These are phyloP conservation scores for Tragelaphus strepsiceros DNA, from an alignment of 2,113 vertebrate species.

Conservation along the genomic window DNA sequence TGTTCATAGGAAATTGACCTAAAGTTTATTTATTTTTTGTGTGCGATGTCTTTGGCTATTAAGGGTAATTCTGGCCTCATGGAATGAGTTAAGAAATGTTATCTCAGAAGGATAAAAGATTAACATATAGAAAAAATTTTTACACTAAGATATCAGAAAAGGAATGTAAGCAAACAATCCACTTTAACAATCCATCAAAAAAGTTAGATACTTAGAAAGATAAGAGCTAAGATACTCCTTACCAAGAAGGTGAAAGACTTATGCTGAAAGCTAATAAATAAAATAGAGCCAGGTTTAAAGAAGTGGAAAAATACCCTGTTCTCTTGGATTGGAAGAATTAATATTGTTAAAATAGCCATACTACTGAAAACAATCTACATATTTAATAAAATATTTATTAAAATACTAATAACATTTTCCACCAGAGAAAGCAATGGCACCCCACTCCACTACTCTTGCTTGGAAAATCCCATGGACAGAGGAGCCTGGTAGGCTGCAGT, in stretches of 20 bases:
- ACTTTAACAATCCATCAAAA: not conserved
- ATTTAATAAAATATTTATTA: not conserved
- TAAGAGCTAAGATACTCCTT: not conserved
- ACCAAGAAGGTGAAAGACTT: not conserved
- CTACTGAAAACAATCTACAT: not conserved
- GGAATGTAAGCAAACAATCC: not conserved
- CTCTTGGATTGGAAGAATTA: not conserved
- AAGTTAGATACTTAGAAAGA: not conserved
- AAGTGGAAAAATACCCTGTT: not conserved
- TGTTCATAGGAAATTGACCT: too few relatives aligned
- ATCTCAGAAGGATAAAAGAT: not conserved
- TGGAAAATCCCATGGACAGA: too few relatives aligned
- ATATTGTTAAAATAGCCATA: not conserved
- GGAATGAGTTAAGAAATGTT: not conserved
- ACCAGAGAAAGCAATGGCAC: too few relatives aligned
- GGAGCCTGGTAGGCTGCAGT: too few relatives aligned
- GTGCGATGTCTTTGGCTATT: not conserved
- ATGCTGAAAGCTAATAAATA: not conserved
- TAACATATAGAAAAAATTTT: not conserved
- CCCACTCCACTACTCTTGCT: too few relatives aligned
- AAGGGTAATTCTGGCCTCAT: not conserved
- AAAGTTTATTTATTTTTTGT: not conserved
- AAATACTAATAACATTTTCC: not conserved
- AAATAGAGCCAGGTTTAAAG: not conserved
- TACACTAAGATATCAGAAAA: not conserved